Conservation (phyloP, 1,140 invertebrate genomes). For the Habropoda laboriosa region DNA sequence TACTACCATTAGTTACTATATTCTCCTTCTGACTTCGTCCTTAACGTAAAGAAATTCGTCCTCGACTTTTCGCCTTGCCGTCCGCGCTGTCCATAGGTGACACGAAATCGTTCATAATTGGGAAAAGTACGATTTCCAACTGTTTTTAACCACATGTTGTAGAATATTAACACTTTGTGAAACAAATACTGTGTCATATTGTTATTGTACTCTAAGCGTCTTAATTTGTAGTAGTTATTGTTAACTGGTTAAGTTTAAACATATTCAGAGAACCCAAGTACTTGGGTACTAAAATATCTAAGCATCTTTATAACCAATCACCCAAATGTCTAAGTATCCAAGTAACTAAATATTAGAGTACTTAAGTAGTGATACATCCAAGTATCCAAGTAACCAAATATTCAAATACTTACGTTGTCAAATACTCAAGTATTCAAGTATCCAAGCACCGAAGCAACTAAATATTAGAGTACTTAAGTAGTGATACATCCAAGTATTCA, state of each 20-base stretch:
- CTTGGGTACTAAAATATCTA: too few relatives aligned
- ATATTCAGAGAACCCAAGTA: too few relatives aligned
- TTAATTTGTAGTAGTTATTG: neutral
- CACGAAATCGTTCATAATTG: slow-evolving; percentile 15
- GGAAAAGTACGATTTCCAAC: neutral
- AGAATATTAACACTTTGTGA: neutral
- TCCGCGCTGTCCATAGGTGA: slow-evolving; percentile 63
- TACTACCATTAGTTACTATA: slow-evolving; percentile 41
- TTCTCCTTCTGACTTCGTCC: slow-evolving; percentile 39
- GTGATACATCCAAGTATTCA: neutral
- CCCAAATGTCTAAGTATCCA: too few relatives aligned
- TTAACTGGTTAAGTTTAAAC: too few relatives aligned
- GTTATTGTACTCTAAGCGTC: neutral
- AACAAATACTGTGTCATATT: neutral
- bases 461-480: too few relatives aligned
- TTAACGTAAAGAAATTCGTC: slow-evolving; percentile 59
- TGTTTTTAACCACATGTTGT: neutral
- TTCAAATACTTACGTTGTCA: too few relatives aligned
- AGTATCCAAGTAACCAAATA: too few relatives aligned
- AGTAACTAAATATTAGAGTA: too few relatives aligned
- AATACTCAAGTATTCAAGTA: neutral
- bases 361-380: too few relatives aligned
- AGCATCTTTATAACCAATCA: too few relatives aligned
- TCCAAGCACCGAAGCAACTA: too few relatives aligned
- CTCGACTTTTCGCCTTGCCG: slow-evolving; percentile 64